These are phyloP conservation scores for Thaumatotibia leucotreta DNA, from an alignment of 1,140 invertebrate species.

Conservation along the genomic window DNA sequence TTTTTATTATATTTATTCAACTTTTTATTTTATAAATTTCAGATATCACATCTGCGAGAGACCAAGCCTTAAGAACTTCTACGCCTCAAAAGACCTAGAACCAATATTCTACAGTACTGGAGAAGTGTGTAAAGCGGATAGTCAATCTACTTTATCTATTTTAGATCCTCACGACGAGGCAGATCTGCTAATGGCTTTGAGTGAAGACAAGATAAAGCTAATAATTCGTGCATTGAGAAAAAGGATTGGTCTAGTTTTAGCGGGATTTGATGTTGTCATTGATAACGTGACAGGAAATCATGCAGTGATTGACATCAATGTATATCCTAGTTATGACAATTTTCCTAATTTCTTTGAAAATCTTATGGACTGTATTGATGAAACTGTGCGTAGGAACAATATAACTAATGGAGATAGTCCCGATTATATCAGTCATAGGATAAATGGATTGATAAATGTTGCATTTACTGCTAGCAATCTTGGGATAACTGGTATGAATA, in stretches of 20 bases:
- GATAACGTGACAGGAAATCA: constrained; percentile 88
- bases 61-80: constrained; percentile 95
- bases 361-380: constrained; percentile 81
- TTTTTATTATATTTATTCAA: not conserved
- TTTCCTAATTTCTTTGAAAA: constrained; percentile 88
- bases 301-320: constrained; percentile 94
- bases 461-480: constrained; percentile 34
- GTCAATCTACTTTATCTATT: constrained; percentile 86
- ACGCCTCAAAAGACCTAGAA: constrained; percentile 82
- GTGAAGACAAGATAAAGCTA: constrained; percentile 78
- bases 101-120: constrained; percentile 92
- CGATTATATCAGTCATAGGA: constrained; percentile 24
- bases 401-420: constrained; percentile 22
- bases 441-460: constrained; percentile 60
- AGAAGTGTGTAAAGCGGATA: constrained; percentile 92
- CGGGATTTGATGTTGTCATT: constrained; percentile 93
- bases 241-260: constrained; percentile 84
- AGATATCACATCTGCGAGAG: constrained; percentile 87
- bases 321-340: constrained; percentile 92
- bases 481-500: constrained; percentile 57
- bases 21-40: constrained; percentile 31
- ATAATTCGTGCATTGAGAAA: constrained; percentile 81
- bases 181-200: constrained; percentile 72
- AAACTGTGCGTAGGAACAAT: constrained; percentile 51
- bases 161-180: constrained; percentile 81